Evolutionary conservation across 2,797 vertebrate species (phyloP).

Genomic region (Anableps anableps): DNA sequence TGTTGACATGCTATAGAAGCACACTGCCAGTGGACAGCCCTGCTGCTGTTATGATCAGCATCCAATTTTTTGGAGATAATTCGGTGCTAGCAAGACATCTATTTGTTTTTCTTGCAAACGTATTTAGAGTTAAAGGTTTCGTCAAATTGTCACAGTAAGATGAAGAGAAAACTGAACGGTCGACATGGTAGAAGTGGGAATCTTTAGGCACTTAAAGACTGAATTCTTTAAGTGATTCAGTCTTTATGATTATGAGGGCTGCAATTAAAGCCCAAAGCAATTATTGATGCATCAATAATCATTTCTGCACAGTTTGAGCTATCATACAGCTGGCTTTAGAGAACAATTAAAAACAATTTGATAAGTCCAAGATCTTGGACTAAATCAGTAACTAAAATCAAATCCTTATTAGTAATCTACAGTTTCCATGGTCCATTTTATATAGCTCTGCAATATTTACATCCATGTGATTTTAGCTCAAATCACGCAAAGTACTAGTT

Average conservation of each 20-base stretch:
- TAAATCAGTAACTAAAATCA: not conserved
- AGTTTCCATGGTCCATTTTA: not conserved
- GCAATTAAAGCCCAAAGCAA: not conserved
- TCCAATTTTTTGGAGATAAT: not conserved
- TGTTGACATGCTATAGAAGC: no score
- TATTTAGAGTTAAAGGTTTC: not conserved
- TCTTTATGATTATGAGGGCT: not conserved
- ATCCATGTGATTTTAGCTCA: not conserved
- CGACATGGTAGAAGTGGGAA: not conserved
- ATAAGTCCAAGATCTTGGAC: not conserved
- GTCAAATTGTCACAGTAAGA: not conserved
- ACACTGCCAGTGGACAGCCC: not conserved
- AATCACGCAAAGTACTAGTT: no score
- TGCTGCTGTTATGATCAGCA: not conserved
- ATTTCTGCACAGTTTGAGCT: not conserved
- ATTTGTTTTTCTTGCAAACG: not conserved
- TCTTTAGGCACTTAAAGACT: not conserved
- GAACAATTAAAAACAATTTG: not conserved
- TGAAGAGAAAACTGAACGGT: not conserved
- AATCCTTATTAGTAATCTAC: not conserved
- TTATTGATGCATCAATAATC: not conserved
- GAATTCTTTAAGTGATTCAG: no score
- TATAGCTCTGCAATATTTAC: not conserved
- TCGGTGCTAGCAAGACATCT: not conserved
- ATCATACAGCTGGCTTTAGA: not conserved